Percentiles rank a stretch among this genome's conserved stretches.
These are phyloP conservation scores for Nomada fabriciana DNA, from an alignment of 2,888 invertebrate species.

Conservation along the genomic window DNA sequence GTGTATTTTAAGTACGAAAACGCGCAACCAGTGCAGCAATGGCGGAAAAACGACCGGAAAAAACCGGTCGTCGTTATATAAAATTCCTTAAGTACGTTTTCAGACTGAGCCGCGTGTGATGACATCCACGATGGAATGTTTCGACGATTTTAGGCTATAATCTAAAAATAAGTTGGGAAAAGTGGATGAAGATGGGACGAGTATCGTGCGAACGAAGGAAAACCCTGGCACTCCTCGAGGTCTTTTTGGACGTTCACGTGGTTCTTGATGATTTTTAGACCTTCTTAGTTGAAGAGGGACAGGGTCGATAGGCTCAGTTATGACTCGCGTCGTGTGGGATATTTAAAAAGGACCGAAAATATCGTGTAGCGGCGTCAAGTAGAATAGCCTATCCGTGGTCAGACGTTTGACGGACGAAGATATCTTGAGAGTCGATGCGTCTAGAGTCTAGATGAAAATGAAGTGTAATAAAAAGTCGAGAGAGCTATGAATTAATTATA, in stretches of 20 bases:
- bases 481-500: no score
- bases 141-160: conserved; percentile 18
- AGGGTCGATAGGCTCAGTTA: neutral
- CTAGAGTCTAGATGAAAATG: no score
- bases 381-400: neutral
- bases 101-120: conserved; percentile 17
- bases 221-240: neutral
- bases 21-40: conserved; percentile 17
- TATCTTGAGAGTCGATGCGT: neutral
- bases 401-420: neutral
- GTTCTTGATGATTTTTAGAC: neutral
- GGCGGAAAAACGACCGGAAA: conserved; percentile 18
- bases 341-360: neutral
- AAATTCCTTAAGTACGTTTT: conserved; percentile 36
- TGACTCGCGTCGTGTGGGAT: neutral
- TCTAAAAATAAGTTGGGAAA: conserved; percentile 11
- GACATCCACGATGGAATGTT: conserved; percentile 51
- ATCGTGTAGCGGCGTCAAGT: neutral
- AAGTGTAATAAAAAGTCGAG: no score
- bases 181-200: neutral
- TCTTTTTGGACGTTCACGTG: conserved; percentile 14
- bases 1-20: conserved; percentile 48
- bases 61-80: conserved; percentile 30
- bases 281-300: neutral
- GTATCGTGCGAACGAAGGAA: conserved; percentile 12